Evolutionary conservation across 1,140 invertebrate species (phyloP), one percentile per base, ranked within the genome.

Genomic region (Caenorhabditis remanei): DNA sequence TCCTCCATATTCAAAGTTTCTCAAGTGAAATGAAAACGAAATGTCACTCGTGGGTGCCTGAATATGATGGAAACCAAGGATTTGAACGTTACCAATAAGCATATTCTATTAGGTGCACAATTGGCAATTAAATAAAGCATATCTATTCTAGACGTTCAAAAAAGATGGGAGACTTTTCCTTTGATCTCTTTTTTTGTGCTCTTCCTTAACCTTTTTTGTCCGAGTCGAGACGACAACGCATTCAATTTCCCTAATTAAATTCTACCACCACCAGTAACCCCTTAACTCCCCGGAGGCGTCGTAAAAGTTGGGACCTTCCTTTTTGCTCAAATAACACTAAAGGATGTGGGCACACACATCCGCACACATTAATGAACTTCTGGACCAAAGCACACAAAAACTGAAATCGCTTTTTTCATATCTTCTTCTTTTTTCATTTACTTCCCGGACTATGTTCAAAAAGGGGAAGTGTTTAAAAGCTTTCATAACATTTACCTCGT

Each of bases 221-320:
- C 32, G 32, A 32, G 32, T 32, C 32, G 43, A 2, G 46, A 9
- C 43, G 43, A 19, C 46, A 14, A 46, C 46, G 71, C 19, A 79
- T 79, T 50, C 71, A 79, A 79, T 79, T 79, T 79, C 46, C 71
- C 71, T 79, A 79, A 79, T 79, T 79, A 79, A 79, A 79, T 71
- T 71, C 67, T 41, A 71, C 67, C 9, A 24, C 71, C n/a, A 50
- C 71, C 71, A 79, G 43, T 53, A 79, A 32, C 46, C 71, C 46
- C 46, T 79, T 79, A 79, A 53, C 71, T 79, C 71, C 71, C 71
- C 71, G 71, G 71, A 79, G 71, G 71, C 71, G 71, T 79, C 71
- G 71, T 79, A 79, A 79, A 79, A 79, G 71, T 79, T 79, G 46
- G 46, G 46, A 9, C 46, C 24, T 24, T n/a, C 71, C 24, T 79